Conservation (phyloP, 2,113 vertebrate species). For the chimpanzee (Pan troglodytes) region NHGRI_mPanTro3-v2.1_pri NC_072403.2:154018501-154019000, state of each 20-base stretch:
- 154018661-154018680: constrained; percentile 67
- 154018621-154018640: not conserved
- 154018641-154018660: constrained; percentile 5
- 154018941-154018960: not conserved
- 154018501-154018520: not conserved
- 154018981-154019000: not conserved
- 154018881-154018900: not conserved
- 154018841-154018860: not conserved
- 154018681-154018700: constrained; percentile 98
- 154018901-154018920: not conserved
- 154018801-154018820: constrained; percentile 60
- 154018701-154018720: constrained; percentile 98
- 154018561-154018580: not conserved
- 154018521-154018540: constrained; percentile 33
- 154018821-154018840: constrained; percentile 3
- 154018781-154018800: constrained; percentile 77
- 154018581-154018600: constrained; percentile 1
- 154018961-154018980: not conserved
- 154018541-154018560: not conserved
- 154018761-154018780: constrained; percentile 98
- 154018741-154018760: constrained; percentile 96
- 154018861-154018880: not conserved
- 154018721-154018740: constrained; percentile 96
- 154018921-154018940: not conserved
- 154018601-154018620: constrained; percentile 19